Evolutionary conservation across 1,140 invertebrate species (phyloP).

Genomic region (Anadara kagoshimensis): DNA sequence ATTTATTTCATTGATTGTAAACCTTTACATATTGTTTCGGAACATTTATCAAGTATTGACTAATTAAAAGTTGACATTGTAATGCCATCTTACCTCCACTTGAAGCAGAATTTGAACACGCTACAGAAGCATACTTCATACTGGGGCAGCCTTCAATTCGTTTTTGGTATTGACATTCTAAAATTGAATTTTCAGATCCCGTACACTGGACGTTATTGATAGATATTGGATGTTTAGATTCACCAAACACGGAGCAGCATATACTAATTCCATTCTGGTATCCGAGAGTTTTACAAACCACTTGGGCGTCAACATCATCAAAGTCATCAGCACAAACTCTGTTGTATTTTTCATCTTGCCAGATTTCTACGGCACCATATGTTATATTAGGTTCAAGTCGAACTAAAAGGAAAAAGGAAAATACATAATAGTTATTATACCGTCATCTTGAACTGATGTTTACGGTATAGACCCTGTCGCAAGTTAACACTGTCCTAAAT

Average conservation of each 20-base stretch:
- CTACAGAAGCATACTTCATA: slow-evolving; percentile 54
- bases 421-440: background rate
- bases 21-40: no score
- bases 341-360: slow-evolving; percentile 41
- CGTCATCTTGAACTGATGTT: no score
- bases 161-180: slow-evolving; percentile 43
- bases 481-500: background rate
- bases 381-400: slow-evolving; percentile 46
- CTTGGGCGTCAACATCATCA: slow-evolving; percentile 54
- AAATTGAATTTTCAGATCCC: slow-evolving; percentile 49
- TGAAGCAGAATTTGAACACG: slow-evolving; percentile 51
- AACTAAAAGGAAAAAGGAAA: slow-evolving; percentile 27
- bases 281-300: slow-evolving; percentile 60
- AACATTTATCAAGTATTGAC: background rate
- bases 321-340: slow-evolving; percentile 58
- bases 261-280: slow-evolving; percentile 56
- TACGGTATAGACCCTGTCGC: no score
- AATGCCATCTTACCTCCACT: slow-evolving; percentile 37
- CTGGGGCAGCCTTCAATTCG: slow-evolving; percentile 32
- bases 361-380: slow-evolving; percentile 55
- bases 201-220: slow-evolving; percentile 47
- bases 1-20: no score
- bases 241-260: slow-evolving; percentile 59
- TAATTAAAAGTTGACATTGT: background rate
- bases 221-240: slow-evolving; percentile 32